These are phyloP conservation scores for Sturnus vulgaris DNA, from an alignment of 2,113 vertebrate species.

Conservation along the genomic window DNA sequence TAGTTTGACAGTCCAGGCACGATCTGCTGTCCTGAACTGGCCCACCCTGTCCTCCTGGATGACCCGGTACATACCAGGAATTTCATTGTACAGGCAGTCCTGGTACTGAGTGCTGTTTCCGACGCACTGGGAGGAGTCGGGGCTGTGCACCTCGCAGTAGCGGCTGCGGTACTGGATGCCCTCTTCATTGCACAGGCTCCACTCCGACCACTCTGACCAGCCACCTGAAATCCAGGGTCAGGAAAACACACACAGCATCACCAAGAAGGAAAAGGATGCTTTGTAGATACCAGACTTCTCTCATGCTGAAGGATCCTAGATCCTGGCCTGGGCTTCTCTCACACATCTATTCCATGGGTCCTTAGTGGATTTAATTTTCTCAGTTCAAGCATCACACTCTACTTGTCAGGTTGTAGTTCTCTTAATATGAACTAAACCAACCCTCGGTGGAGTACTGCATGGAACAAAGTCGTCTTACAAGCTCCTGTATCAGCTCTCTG, in stretches of 20 bases:
- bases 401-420: neutral
- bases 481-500: neutral
- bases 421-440: neutral
- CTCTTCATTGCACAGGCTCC: slow-evolving; percentile 88
- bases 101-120: slow-evolving; percentile 91
- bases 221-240: slow-evolving; percentile 77
- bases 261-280: neutral
- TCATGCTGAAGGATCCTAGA: neutral
- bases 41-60: neutral
- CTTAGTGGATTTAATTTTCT: neutral
- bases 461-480: neutral
- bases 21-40: neutral
- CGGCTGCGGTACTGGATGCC: slow-evolving; percentile 87
- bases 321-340: neutral
- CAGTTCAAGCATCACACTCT: neutral
- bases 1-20: neutral
- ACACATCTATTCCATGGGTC: neutral
- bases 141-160: slow-evolving; percentile 76
- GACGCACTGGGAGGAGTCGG: slow-evolving; percentile 72
- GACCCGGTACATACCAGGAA: slow-evolving; percentile 78
- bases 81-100: slow-evolving; percentile 88
- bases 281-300: neutral
- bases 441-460: neutral
- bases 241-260: neutral
- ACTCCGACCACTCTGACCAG: slow-evolving; percentile 95